Evolutionary conservation across 2,797 vertebrate species (phyloP), one percentile per base, ranked within the genome.

Genomic region (Myotis planiceps): DNA sequence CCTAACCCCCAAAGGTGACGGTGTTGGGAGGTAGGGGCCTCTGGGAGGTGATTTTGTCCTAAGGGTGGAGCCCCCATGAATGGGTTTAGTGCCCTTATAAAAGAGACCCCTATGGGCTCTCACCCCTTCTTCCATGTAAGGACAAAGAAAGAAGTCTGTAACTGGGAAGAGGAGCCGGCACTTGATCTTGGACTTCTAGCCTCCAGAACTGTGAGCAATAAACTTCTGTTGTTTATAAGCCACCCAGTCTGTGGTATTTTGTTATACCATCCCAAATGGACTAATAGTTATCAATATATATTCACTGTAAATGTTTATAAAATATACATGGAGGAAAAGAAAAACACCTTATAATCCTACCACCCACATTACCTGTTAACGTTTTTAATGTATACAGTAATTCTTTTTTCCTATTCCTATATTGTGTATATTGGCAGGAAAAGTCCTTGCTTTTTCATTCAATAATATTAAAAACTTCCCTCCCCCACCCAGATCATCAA

Each of bases 111-210:
- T 6, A 1, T 6, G 19, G 16, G 1, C 25, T 25, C 69, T 42
- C 2, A 6, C 25, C 16, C 19, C 39, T 42, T 23, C 39, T 29
- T 27, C 42, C 34, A 9, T 0, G 0, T 19, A 21, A 34, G 42
- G 51, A 49, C 79, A 76, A 12, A 60, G 71, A 42, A 27, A 49
- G 75, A 21, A 74, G 45, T 23, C 19, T 9, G 3, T 34, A n/a
- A 66, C 68, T 10, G 0, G 8, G 14, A 29, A 60, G 13, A 14
- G 6, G 29, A 34, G 60, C 12, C 5, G 3, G 37, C 8, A 19
- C 49, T 9, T 10, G 9, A 47, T 16, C 69, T n/a, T 2, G 8
- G 60, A 13, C 79, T 75, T 34, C 51, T 12, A 34, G 63, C 27
- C 13, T 3, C 74, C 14, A 3, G 27, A 69, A 49, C 2, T 4